phyloP scores from a whole-genome alignment of 2,797 vertebrate species.

The Tokudaia tokunoshimensis region DNA sequence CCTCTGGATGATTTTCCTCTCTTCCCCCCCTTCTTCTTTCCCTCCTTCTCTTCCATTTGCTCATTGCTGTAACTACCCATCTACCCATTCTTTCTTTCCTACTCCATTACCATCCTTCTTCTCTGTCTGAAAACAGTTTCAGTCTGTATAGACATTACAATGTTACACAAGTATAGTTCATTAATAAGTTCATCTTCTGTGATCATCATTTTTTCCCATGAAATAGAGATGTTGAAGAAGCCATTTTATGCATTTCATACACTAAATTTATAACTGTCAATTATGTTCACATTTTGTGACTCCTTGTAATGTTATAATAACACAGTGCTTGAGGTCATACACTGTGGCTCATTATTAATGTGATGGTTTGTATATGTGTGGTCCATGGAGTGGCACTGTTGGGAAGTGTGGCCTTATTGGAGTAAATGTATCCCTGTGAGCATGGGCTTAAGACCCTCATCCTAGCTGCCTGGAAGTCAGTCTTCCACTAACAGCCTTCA shows the following conservation, averaged over 20 bases:
- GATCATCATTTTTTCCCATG: background rate
- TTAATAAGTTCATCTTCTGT: background rate
- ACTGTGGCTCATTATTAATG: background rate
- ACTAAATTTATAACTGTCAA: background rate
- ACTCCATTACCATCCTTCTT: background rate
- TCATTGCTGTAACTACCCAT: background rate
- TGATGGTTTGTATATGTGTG: too few species aligned
- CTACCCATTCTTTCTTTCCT: background rate
- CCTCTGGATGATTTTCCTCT: background rate
- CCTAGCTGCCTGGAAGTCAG: too few species aligned
- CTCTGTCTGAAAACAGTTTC: background rate
- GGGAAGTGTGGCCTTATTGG: too few species aligned
- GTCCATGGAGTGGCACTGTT: too few species aligned
- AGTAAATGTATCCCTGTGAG: too few species aligned
- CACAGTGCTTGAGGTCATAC: background rate
- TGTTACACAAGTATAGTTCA: background rate
- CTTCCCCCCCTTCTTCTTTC: background rate
- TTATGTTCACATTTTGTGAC: background rate
- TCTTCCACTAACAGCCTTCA: too few species aligned
- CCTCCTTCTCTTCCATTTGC: fast-evolving
- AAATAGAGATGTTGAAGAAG: background rate
- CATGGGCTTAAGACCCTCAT: too few species aligned
- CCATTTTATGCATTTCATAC: background rate
- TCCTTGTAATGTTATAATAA: background rate
- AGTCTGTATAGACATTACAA: background rate